Conservation (phyloP, 1,140 invertebrate species). For the Lerema accius region DNA sequence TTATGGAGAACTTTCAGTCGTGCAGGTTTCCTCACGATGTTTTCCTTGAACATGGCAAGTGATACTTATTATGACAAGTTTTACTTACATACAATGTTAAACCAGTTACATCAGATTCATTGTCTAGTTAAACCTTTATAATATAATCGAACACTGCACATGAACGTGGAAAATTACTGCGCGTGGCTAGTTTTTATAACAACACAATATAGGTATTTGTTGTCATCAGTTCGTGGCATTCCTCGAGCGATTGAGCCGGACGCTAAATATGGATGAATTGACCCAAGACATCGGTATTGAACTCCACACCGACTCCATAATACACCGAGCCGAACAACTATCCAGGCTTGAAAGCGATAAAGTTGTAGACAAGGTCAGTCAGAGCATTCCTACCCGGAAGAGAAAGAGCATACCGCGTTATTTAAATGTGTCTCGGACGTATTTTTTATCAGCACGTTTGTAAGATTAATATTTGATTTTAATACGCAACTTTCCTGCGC, state of each 20-base stretch:
- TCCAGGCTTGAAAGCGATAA: conserved; percentile 90
- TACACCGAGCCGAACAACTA: conserved; percentile 90
- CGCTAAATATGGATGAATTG: conserved; percentile 90
- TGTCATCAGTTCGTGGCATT: conserved; percentile 87
- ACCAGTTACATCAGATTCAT: not conserved
- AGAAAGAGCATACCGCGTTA: conserved; percentile 34
- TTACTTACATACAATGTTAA: too few species aligned
- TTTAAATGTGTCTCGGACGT: conserved; percentile 15
- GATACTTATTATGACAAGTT: too few species aligned
- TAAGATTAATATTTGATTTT: not conserved
- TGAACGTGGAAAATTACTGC: conserved; percentile 33
- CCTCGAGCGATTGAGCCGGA: conserved; percentile 87
- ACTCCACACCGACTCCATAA: conserved; percentile 89
- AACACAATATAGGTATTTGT: conserved; percentile 29
- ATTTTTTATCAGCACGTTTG: conserved; percentile 1
- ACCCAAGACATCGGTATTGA: conserved; percentile 90
- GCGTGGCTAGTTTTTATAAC: conserved; percentile 26
- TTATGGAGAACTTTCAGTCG: too few species aligned
- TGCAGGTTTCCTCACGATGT: too few species aligned
- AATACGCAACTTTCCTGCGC: not conserved
- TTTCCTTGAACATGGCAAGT: too few species aligned
- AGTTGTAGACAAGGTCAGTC: conserved; percentile 88
- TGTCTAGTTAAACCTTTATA: too few species aligned
- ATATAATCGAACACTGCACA: too few species aligned
- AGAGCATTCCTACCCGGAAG: conserved; percentile 36